A percentile compares a stretch with the other conserved stretches of the same genome.
Evolutionary conservation across 2,113 vertebrate genomes (phyloP).

Genomic region (Nycticebus coucang): DNA sequence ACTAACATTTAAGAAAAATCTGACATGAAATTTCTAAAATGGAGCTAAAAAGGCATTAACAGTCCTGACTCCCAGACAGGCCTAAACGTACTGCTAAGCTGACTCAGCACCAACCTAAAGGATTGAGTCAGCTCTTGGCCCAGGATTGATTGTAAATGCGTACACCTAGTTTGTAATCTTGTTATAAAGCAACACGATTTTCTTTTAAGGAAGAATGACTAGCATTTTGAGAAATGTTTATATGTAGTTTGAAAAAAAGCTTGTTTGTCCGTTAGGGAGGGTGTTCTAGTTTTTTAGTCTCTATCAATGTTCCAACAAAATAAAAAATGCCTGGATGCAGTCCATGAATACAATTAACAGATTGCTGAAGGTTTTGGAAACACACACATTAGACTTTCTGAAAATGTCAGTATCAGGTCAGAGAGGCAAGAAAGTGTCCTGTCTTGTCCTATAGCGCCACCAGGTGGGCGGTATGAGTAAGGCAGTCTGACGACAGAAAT

Average conservation of each 20-base stretch:
- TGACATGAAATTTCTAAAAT: slow-evolving; percentile 31
- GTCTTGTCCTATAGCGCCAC: slow-evolving; percentile 70
- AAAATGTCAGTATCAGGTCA: slow-evolving; percentile 8
- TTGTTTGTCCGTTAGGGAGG: not conserved
- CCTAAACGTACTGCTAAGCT: slow-evolving; percentile 16
- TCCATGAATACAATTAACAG: slow-evolving; percentile 67
- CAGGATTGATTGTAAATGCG: slow-evolving; percentile 42
- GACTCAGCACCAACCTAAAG: not conserved
- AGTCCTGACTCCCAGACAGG: not conserved
- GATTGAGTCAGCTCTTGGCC: not conserved
- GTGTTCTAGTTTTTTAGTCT: not conserved
- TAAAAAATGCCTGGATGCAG: slow-evolving; percentile 1
- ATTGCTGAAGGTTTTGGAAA: slow-evolving; percentile 44
- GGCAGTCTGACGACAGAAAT: not conserved
- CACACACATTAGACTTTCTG: not conserved
- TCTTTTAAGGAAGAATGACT: slow-evolving; percentile 27
- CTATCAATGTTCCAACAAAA: not conserved
- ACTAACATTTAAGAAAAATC: not conserved
- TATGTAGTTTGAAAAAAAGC: slow-evolving; percentile 53
- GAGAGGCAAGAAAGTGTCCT: not conserved
- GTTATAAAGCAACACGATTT: not conserved
- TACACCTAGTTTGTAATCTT: slow-evolving; percentile 16
- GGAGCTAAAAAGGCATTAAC: not conserved
- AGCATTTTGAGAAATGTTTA: slow-evolving; percentile 54
- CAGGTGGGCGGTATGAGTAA: slow-evolving; percentile 43